Base-by-base conservation (phyloP, 2,888 invertebrate genomes). In the Megalurothrips usitatus region DNA sequence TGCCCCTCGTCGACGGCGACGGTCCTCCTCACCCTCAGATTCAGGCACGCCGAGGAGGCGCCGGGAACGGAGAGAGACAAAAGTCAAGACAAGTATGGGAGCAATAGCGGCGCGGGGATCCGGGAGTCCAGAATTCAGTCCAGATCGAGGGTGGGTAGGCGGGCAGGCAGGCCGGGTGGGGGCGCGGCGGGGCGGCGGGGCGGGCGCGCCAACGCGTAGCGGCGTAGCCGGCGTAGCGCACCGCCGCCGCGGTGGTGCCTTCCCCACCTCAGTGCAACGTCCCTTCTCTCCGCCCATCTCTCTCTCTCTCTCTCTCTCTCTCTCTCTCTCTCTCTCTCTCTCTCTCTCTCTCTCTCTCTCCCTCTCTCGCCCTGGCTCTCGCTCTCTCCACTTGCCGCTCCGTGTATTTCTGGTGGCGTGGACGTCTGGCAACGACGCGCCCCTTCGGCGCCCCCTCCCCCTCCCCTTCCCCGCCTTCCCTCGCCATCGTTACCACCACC, bases 361-460 rank as follows among this genome's bases (percentile, higher is more conserved):
- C 1, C 68, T n/a, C 68, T 23, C 23, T 17, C 63, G 2, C 9
- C n/a, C n/a, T 23, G 8, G 9, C n/a, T 23, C 68, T n/a, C 68
- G 4, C 68, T 23, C 58, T 58, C 17, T 17, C 17, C 58, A 58
- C 58, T 26, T 26, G 68, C 68, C 23, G 23, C 68, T 75, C 68
- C 68, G 68, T 75, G 68, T 75, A 75, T 75, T 75, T 75, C 68
- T 75, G 68, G 68, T 75, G 68, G 68, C 68, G 26, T 8, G 23
- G 68, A 75, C 68, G 68, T 75, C 68, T 75, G 68, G 68, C 68
- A 75, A 75, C 68, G 68, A 26, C 68, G 68, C 68, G 3, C 12
- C 58, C 23, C 19, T 17, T 58, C 58, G 58, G 17, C 26, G 68
- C 26, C 68, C 68, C 6, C 9, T 23, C 68, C n/a, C 6, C 68